A percentile compares a stretch with the other conserved stretches of the same genome.
Conservation (phyloP, 2,113 vertebrate genomes). For the Hyla sarda region DNA sequence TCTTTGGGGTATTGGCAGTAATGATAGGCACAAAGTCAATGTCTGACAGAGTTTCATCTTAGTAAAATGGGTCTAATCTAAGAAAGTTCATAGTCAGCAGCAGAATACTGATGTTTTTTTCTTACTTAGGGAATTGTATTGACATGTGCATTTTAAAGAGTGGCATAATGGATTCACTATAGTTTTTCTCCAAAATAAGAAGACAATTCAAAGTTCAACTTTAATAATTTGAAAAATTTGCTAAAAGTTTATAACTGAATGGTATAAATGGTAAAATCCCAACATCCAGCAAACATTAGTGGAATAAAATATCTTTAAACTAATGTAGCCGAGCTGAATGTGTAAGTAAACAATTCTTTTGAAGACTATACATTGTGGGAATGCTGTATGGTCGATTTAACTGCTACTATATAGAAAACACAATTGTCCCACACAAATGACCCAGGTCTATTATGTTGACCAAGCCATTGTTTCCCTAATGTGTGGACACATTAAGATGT, state of each 20-base stretch:
- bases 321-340: background rate
- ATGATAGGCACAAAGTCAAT: conserved; percentile 42
- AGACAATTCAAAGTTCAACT: background rate
- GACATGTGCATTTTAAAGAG: conserved; percentile 45
- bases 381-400: background rate
- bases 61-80: conserved; percentile 45
- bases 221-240: background rate
- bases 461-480: background rate
- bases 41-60: conserved; percentile 16
- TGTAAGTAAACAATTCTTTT: background rate
- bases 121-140: conserved; percentile 35
- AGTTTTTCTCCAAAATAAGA: background rate
- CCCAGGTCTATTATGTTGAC: background rate
- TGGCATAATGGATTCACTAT: conserved; percentile 15
- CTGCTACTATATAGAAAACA: background rate
- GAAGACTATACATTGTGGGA: background rate
- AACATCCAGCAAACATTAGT: too few relatives aligned
- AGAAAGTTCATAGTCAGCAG: conserved; percentile 47
- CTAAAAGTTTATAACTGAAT: too few relatives aligned
- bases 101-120: conserved; percentile 23
- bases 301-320: too few relatives aligned
- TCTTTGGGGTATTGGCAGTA: conserved; percentile 28
- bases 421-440: background rate
- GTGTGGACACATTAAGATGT: background rate
- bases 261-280: too few relatives aligned